Base-by-base conservation (phyloP, 2,888 invertebrate genomes). In the Machimus rusticus region DNA sequence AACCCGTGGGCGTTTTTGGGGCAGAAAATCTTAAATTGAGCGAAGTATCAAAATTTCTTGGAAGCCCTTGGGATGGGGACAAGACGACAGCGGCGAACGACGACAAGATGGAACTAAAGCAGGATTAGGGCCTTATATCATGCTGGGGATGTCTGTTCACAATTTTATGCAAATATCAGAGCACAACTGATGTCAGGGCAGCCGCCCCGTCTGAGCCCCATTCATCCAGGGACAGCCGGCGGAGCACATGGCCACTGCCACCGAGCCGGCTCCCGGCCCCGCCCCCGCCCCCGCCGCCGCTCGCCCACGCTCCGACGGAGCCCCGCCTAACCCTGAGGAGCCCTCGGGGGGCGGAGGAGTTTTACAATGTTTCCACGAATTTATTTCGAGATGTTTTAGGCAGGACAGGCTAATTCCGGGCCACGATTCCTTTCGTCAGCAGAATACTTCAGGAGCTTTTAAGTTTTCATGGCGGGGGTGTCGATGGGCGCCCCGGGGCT, bases 131-230 rank as follows among this genome's bases (percentile, higher is more conserved):
- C 57, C 82, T 5, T 82, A 82, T 82, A 82, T 82, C 82, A 82
- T 82, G 66, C 57, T 16, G 82, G 19, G 19, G 57, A 82, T 82
- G 37, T 57, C 82, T 82, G 82, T 82, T 82, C 57, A 82, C 55
- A 82, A 57, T 82, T 82, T 82, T 82, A 82, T 82, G 82, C 82
- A 82, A 82, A 82, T 82, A 82, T 82, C 82, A n/a, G 57, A 39
- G 55, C 66, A 66, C 82, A 82, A 82, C 57, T 82, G 57, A 82
- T 82, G 82, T 82, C 66, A 82, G 66, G 66, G 66, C 66, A 82
- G 66, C 46, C 82, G 55, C 57, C 14, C 55, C 28, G 46, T 28
- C 78, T 19, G 66, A 2, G 78, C 14, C 78, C 14, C 78, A 78
- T 78, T 43, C 78, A 34, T n/a, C 14, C 34, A 1, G 43, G 28